phyloP scores from a whole-genome alignment of 2,797 vertebrate genomes.

The Poliocrania exsul region DNA sequence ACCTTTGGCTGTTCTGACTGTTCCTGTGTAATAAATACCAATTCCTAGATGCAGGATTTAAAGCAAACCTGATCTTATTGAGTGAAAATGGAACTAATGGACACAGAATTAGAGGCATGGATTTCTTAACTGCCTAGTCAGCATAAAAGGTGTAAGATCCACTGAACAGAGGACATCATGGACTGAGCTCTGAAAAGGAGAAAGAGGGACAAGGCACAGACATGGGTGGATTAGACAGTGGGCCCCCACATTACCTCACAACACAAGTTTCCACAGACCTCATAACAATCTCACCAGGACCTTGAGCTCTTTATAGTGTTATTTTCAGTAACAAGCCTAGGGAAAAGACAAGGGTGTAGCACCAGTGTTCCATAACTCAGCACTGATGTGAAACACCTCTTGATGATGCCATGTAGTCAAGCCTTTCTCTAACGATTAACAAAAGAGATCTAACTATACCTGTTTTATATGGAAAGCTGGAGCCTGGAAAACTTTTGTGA shows the following conservation, averaged over 20 bases:
- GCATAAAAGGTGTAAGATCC: neutral
- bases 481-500: neutral
- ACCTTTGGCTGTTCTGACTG: neutral
- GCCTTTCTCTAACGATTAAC: neutral
- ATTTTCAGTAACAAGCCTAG: neutral
- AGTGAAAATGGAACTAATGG: neutral
- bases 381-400: neutral
- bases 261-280: neutral
- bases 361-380: rapidly evolving
- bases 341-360: neutral
- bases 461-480: neutral
- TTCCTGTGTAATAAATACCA: neutral
- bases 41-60: neutral
- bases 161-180: neutral
- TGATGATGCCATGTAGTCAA: neutral
- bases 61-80: neutral
- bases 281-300: neutral
- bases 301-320: neutral
- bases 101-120: neutral
- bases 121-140: neutral
- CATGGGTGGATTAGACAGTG: neutral
- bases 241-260: neutral
- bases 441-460: neutral
- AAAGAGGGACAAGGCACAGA: neutral
- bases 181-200: neutral